Evolutionary conservation across 2,113 vertebrate species (phyloP).

Genomic region (Acanthochromis polyacanthus): DNA sequence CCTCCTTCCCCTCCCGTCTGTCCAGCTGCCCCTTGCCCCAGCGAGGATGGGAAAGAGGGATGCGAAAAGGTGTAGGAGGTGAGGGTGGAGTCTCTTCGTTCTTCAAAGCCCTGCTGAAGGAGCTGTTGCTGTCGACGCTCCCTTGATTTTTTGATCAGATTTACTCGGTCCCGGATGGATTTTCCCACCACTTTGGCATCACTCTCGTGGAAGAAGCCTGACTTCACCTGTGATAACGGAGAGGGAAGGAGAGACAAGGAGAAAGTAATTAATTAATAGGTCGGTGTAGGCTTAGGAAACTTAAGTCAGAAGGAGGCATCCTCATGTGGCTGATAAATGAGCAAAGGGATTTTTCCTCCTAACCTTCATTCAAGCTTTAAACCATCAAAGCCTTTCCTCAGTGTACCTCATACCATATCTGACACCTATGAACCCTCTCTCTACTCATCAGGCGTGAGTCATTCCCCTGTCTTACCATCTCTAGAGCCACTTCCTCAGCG

Average conservation of each 20-base stretch:
- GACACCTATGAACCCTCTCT: background rate
- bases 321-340: conserved; percentile 26
- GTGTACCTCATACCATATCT: background rate
- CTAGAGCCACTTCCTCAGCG: conserved; percentile 93
- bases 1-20: conserved; percentile 49
- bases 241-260: conserved; percentile 3
- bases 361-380: conserved; percentile 9
- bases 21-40: conserved; percentile 57
- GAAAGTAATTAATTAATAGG: conserved; percentile 9
- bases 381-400: conserved; percentile 18
- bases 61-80: conserved; percentile 74
- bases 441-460: background rate
- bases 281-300: conserved; percentile 8
- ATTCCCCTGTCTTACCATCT: conserved; percentile 88
- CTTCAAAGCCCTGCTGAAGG: conserved; percentile 75
- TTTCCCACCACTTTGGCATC: conserved; percentile 94
- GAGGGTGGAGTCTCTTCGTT: conserved; percentile 82
- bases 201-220: conserved; percentile 95
- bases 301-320: conserved; percentile 30
- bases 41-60: conserved; percentile 71
- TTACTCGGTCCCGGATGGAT: conserved; percentile 92
- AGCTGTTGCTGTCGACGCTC: conserved; percentile 87
- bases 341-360: conserved; percentile 3
- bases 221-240: conserved; percentile 87
- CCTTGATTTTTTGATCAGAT: conserved; percentile 90